Base-by-base conservation (phyloP, 1,140 invertebrate genomes). In the Leptinotarsa defecta region DNA sequence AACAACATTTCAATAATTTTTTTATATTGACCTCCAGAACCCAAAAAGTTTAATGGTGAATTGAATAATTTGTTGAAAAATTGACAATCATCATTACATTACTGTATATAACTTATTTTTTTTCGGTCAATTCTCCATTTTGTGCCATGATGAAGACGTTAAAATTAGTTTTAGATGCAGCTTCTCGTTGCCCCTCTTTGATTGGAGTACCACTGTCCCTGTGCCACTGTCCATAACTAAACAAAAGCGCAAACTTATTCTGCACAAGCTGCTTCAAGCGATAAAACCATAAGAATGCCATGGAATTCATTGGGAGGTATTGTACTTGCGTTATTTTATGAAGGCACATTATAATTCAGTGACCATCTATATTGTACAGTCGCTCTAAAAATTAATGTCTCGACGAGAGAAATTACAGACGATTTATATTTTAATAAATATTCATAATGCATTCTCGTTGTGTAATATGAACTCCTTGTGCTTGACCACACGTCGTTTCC, bases 311-410 rank as follows among this genome's bases (percentile, higher is more conserved):
- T 71, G 49, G 70, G 43, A 62, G n/a, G 70, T 34, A 71, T 71
- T 71, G 70, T 71, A 52, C 20, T 52, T 52, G 70, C 52, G 70
- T 71, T 62, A 71, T 71, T 71, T 71, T 71, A 71, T 62, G 70
- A 71, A 62, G 13, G 22, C 57, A 24, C 49, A 71, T 71, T 71
- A 61, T 61, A 71, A 71, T 71, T 71, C 70, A 71, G 49, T 43
- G 70, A 52, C 57, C 70, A 71, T 71, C 70, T 34, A 62, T 34
- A 62, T 71, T 71, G 70, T 71, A 71, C 52, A 71, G 70, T 71
- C 70, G 70, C 70, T 71, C 22, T 61, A 71, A 62, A 71, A 71
- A 71, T 71, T 19, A 61, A 71, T 71, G 70, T 71, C 70, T 71
- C 70, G 61, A 57, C 70, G 52, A 57, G 70, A 71, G 70, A 71